Base-by-base conservation (phyloP, 1,140 invertebrate genomes). In the Cydia fagiglandana region DNA sequence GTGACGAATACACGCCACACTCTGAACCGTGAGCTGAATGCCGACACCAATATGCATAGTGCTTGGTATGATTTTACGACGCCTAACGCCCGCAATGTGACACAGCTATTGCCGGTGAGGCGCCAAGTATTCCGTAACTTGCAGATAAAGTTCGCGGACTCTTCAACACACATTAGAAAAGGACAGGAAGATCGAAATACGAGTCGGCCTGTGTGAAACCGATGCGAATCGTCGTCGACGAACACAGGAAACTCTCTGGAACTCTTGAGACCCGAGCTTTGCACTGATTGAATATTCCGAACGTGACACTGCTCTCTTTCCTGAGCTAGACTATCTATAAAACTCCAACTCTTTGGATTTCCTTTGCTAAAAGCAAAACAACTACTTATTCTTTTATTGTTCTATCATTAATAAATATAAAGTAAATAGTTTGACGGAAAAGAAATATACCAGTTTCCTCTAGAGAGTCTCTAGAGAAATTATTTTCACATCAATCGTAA, bases 241-340 rank as follows among this genome's bases (percentile, higher is more conserved):
- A 47, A 24, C 24, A 64, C 30, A 56, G 68, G 61, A 38, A 41
- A 78, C 56, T 75, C 53, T 73, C 66, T 70, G 73, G 64, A 77
- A 81, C 77, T 81, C 73, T 53, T 50, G 68, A 47, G 64, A 38
- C 53, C 66, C 53, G 64, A 73, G 74, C 68, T 76, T 73, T 73
- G 76, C 74, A 28, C 77, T 78, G 75, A 82, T 84, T 84, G 76
- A 83, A 81, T 83, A 86, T 84, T 86, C 83, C 61, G 74, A 45
- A 53, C 78, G 70, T 80, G 76, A 70, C 75, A 75, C 76, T 47
- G 78, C 76, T 77, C 79, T 78, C 81, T 80, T 77, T 80, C 76
- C 77, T 77, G 78, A 70, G 75, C 17, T 41, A 77, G 75, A 73
- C 73, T 4, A 76, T 30, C 76, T 77, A 78, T 84, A 82, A 84